Evolutionary conservation across 1,140 invertebrate genomes (phyloP), one percentile per base, ranked within the genome.

Genomic region (Diploscapter pachys): DNA sequence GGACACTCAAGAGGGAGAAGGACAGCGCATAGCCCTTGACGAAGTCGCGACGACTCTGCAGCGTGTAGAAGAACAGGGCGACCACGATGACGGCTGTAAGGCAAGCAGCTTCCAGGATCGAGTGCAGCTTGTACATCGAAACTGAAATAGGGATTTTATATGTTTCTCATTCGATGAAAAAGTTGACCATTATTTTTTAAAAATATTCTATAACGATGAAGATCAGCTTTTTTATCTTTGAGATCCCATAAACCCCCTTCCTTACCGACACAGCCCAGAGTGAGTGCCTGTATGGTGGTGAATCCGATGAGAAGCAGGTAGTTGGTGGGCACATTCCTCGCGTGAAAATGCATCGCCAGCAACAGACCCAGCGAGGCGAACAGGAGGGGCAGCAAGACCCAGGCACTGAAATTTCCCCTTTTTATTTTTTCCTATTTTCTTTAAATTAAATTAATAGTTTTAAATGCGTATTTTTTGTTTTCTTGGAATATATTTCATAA

Each of bases 11-110:
- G 5, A 84, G 54, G 4, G 84, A 64, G 65, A 74, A 82, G 54
- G 80, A 64, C 31, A 80, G 54, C 6, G 84, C 82, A 72, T 83
- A 85, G 59, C 78, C 56, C 64, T 86, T 83, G 51, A 84, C 85
- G 81, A 88, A 89, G 77, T 89, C 88, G 56, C 85, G 81, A 73
- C 88, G 88, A 67, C 85, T 86, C 79, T 89, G 88, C 8, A 89
- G 78, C 4, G 88, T 88, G 80, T 88, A 89, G 13, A 85, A 64
- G 53, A 87, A 88, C n/a, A 89, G 82, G 3, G 80, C 85, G n/a
- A 83, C 67, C 5, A 87, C 87, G 3, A 88, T 86, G 6, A 85
- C 85, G 56, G 84, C 79, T 0, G 88, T 89, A 52, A 89, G 78
- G 2, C 85, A 53, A 52, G 87, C 83, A 6, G 88, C 87, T 76